Conservation (phyloP, 2,113 vertebrate genomes). For the Colinus virginianus region DNA sequence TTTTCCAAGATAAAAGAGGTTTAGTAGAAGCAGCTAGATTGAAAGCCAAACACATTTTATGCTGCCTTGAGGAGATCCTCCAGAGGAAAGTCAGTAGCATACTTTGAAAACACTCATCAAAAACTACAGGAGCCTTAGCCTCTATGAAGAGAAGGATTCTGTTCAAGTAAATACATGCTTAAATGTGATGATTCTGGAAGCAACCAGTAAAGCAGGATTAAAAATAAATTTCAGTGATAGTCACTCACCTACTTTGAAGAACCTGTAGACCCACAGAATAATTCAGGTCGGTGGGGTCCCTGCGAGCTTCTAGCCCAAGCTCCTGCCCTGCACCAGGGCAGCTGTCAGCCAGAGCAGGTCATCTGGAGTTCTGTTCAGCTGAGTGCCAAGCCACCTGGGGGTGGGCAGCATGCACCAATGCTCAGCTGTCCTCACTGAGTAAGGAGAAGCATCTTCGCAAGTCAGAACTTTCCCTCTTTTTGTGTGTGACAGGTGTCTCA, state of each 20-base stretch:
- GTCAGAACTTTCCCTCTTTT: not conserved
- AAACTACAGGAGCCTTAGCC: not conserved
- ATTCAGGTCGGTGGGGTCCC: not conserved
- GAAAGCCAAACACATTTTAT: not conserved
- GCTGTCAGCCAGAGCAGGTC: not conserved
- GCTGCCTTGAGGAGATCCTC: not conserved
- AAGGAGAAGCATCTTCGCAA: not conserved
- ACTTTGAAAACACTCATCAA: not conserved
- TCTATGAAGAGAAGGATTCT: not conserved
- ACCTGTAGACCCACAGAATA: not conserved
- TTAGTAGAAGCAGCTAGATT: not conserved
- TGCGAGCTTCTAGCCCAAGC: not conserved
- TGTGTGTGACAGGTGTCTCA: not conserved
- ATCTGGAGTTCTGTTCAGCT: not conserved
- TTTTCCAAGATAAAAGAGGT: not conserved
- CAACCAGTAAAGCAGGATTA: not conserved
- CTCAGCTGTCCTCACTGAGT: not conserved
- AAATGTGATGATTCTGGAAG: not conserved
- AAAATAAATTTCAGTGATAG: not conserved
- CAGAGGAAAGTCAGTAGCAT: not conserved
- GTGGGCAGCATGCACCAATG: not conserved
- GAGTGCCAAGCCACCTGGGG: not conserved
- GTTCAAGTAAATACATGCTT: not conserved
- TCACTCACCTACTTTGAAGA: not conserved
- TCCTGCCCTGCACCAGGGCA: not conserved